Percentiles rank a stretch among this genome's conserved stretches.
phyloP scores from a whole-genome alignment of 2,797 vertebrate genomes.

The Ctenopoma multispine region DNA sequence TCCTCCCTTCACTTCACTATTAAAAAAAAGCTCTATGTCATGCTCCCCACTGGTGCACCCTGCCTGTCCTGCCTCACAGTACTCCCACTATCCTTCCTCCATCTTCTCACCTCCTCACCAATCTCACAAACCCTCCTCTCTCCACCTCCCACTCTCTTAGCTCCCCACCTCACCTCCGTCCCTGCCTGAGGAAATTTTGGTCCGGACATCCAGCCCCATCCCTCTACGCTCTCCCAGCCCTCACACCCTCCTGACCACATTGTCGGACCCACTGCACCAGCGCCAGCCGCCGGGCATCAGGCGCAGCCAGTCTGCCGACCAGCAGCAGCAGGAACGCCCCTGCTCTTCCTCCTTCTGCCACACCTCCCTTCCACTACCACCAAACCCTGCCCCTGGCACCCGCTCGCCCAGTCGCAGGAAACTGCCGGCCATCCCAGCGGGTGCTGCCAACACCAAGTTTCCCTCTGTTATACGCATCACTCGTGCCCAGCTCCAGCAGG shows the following conservation, averaged over 20 bases:
- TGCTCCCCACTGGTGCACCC: conserved; percentile 18
- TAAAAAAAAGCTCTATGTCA: conserved; percentile 8
- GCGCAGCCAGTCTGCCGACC: conserved; percentile 90
- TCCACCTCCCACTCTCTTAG: conserved; percentile 84
- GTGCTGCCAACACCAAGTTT: conserved; percentile 87
- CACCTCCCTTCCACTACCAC: conserved; percentile 69
- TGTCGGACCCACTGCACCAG: conserved; percentile 88
- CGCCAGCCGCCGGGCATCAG: conserved; percentile 83
- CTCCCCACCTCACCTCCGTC: conserved; percentile 91
- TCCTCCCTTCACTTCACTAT: conserved; percentile 6
- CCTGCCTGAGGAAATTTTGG: conserved; percentile 85
- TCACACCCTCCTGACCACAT: conserved; percentile 86
- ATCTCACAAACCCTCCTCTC: conserved; percentile 84
- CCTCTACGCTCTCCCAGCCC: conserved; percentile 90
- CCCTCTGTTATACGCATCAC: conserved; percentile 95
- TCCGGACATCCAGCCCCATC: conserved; percentile 88
- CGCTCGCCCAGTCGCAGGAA: conserved; percentile 88
- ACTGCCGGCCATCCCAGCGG: conserved; percentile 90
- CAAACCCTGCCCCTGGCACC: conserved; percentile 74
- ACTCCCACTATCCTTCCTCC: conserved; percentile 37
- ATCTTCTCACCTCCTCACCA: conserved; percentile 76
- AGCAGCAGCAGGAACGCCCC: conserved; percentile 73
- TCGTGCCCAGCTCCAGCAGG: conserved; percentile 93
- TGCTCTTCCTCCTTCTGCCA: conserved; percentile 80
- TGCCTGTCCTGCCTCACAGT: conserved; percentile 23